Evolutionary conservation across 2,113 vertebrate genomes (phyloP).

Genomic region (Thalassarche chlororhynchos): DNA sequence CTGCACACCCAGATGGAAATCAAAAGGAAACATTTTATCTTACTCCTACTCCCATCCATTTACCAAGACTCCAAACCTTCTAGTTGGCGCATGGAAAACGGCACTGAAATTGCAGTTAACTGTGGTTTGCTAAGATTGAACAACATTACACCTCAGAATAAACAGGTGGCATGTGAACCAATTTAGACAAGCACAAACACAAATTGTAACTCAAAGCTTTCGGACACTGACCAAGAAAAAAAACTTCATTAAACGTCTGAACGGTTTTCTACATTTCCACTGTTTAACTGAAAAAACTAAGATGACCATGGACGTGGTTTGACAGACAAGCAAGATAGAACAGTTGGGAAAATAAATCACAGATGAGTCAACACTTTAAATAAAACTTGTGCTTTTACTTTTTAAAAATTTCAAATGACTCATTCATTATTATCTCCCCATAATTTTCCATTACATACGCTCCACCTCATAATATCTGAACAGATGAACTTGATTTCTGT

Average conservation of each 20-base stretch:
- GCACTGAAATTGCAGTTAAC: neutral
- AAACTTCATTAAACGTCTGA: neutral
- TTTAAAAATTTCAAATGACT: constrained; percentile 41
- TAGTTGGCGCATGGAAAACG: accelerated
- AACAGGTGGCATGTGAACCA: neutral
- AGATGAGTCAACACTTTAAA: constrained; percentile 65
- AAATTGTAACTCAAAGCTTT: neutral
- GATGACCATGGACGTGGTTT: neutral
- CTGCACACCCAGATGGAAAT: constrained; percentile 29
- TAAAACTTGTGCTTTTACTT: constrained; percentile 57
- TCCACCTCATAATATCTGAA: neutral
- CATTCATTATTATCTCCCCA: constrained; percentile 11
- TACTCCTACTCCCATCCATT: constrained; percentile 10
- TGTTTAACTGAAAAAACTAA: neutral
- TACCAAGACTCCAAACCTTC: neutral
- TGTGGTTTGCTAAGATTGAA: neutral
- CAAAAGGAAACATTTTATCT: constrained; percentile 20
- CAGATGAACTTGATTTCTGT: constrained; percentile 18
- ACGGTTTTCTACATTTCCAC: neutral
- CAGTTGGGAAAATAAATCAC: constrained; percentile 36
- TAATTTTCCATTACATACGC: constrained; percentile 3
- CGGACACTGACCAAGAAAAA: neutral
- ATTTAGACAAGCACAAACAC: neutral
- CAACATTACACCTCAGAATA: neutral
- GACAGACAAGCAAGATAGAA: constrained; percentile 26